Conservation (phyloP, 1,140 invertebrate genomes). For the Trichoplusia ni region DNA sequence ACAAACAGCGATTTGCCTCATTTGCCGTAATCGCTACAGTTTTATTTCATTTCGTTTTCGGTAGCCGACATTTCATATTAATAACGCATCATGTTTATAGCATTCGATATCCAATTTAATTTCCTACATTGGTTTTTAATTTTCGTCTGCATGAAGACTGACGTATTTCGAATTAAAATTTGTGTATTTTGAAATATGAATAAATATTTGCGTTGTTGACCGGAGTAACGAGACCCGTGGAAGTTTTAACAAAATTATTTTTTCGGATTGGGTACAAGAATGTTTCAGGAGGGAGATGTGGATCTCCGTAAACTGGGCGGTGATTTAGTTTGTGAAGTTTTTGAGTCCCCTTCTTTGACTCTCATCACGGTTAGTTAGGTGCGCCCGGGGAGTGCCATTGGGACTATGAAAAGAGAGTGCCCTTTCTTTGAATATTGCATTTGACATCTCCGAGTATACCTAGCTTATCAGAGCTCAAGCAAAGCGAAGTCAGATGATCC, state of each 20-base stretch:
- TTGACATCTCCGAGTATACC: slow-evolving; percentile 59
- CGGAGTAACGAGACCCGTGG: not conserved
- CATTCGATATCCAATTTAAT: slow-evolving; percentile 37
- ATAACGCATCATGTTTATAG: slow-evolving; percentile 32
- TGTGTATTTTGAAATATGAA: slow-evolving; percentile 18
- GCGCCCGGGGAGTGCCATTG: slow-evolving; percentile 50
- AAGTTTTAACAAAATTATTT: not conserved
- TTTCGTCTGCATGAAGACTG: slow-evolving; percentile 32
- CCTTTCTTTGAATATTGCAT: slow-evolving; percentile 64
- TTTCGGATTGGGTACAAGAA: not conserved
- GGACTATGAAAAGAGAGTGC: slow-evolving; percentile 54
- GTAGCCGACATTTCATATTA: slow-evolving; percentile 35
- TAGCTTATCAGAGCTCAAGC: slow-evolving; percentile 37
- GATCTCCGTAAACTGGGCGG: slow-evolving; percentile 50
- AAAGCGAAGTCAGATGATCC: slow-evolving; percentile 36
- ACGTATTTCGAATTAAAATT: slow-evolving; percentile 39
- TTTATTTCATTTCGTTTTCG: slow-evolving; percentile 53
- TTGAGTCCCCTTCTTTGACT: slow-evolving; percentile 61
- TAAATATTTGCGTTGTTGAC: not conserved
- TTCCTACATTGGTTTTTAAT: slow-evolving; percentile 34
- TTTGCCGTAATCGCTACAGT: slow-evolving; percentile 62
- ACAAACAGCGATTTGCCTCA: slow-evolving; percentile 65
- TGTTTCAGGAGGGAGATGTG: slow-evolving; percentile 15
- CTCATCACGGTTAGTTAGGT: slow-evolving; percentile 73
- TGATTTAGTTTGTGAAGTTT: slow-evolving; percentile 55